A percentile compares a stretch with the other conserved stretches of the same genome.
phyloP scores from a whole-genome alignment of 2,888 invertebrate genomes.

The Schizaphis graminum region DNA sequence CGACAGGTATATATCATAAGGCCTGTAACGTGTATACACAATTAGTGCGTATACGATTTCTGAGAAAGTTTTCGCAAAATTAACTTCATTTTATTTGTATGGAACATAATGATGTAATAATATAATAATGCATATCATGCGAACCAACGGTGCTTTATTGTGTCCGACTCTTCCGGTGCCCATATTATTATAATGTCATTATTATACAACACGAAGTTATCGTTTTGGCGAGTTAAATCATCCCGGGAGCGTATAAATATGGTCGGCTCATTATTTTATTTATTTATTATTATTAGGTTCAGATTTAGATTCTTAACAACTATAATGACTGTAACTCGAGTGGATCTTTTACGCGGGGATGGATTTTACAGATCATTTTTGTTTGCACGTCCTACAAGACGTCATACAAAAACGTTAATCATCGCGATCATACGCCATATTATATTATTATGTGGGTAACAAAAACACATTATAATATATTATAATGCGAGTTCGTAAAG shows the following conservation, averaged over 20 bases:
- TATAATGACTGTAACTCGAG: too few species aligned
- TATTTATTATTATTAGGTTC: too few species aligned
- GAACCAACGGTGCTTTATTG: neutral
- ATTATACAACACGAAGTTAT: neutral
- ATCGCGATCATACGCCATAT: neutral
- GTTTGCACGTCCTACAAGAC: too few species aligned
- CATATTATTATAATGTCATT: neutral
- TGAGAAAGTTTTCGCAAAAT: neutral
- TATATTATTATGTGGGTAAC: neutral
- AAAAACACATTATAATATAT: neutral
- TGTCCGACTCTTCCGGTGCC: neutral
- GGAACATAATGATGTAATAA: neutral
- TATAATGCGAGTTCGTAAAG: too few species aligned
- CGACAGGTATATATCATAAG: too few species aligned
- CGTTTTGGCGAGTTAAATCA: too few species aligned
- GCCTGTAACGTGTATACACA: too few species aligned
- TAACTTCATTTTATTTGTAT: neutral
- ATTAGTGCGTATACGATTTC: neutral
- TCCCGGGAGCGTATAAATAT: too few species aligned
- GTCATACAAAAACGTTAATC: neutral
- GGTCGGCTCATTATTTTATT: too few species aligned
- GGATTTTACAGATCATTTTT: too few species aligned
- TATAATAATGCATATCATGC: neutral
- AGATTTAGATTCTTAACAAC: too few species aligned
- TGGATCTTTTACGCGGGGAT: too few species aligned